phyloP scores from a whole-genome alignment of 2,888 invertebrate genomes.

The Tetragonula carbonaria region DNA sequence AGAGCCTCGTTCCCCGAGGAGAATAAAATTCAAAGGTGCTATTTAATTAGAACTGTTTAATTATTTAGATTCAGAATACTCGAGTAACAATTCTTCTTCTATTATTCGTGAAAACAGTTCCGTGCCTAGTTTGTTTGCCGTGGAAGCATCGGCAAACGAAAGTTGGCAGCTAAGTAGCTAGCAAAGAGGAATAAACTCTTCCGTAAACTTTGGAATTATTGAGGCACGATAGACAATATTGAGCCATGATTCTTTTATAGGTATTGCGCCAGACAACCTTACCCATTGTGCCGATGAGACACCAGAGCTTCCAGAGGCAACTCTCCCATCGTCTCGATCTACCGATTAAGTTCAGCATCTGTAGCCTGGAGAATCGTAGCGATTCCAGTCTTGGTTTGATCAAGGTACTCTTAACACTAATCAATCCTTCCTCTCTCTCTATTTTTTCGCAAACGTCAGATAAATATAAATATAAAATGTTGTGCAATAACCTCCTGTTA shows the following conservation, averaged over 20 bases:
- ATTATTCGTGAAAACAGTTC: too few relatives aligned
- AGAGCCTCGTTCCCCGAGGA: too few relatives aligned
- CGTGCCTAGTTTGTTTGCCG: background rate
- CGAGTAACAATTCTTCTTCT: too few relatives aligned
- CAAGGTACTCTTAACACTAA: constrained; percentile 85
- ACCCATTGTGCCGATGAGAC: constrained; percentile 92
- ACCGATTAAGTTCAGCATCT: constrained; percentile 92
- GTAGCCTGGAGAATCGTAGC: constrained; percentile 88
- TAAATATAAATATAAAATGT: background rate
- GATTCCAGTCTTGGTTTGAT: constrained; percentile 90
- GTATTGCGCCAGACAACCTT: constrained; percentile 93
- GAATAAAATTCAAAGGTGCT: too few relatives aligned
- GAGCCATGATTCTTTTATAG: constrained; percentile 81
- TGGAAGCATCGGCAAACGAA: background rate
- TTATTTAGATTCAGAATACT: too few relatives aligned
- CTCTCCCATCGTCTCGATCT: constrained; percentile 91
- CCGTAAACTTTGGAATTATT: constrained; percentile 1
- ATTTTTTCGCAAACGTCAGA: background rate
- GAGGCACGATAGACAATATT: background rate
- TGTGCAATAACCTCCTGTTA: too few relatives aligned
- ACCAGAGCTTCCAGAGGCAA: constrained; percentile 93
- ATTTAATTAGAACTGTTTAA: background rate
- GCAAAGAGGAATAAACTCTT: constrained; percentile 8
- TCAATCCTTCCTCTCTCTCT: too few relatives aligned
- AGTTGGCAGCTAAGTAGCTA: background rate